phyloP scores from a whole-genome alignment of 2,888 invertebrate genomes.

The Calliscelio sp. region DNA sequence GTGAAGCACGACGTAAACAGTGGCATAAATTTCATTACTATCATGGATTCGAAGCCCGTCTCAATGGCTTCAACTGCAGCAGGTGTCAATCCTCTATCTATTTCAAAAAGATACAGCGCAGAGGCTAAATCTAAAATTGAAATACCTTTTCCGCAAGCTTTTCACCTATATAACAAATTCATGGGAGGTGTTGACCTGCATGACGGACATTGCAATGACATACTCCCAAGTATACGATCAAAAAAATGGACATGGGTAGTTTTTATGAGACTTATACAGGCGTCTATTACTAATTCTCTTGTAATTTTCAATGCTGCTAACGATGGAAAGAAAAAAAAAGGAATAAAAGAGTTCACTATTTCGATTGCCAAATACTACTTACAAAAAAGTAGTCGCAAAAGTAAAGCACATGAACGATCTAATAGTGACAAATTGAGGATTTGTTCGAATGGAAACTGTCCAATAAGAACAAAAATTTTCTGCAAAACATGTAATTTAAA shows the following conservation, averaged over 20 bases:
- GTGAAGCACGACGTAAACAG: conserved; percentile 71
- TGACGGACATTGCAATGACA: conserved; percentile 70
- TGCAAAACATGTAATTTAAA: too few species aligned
- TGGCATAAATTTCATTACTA: conserved; percentile 71
- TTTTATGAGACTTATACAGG: conserved; percentile 42
- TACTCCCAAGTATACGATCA: conserved; percentile 65
- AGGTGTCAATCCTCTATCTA: conserved; percentile 69
- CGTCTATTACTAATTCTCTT: conserved; percentile 25
- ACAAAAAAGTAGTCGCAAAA: too few species aligned
- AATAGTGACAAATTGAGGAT: too few species aligned
- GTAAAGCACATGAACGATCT: too few species aligned
- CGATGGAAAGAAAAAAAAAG: conserved; percentile 3
- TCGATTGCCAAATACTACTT: conserved; percentile 10
- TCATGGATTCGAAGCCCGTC: conserved; percentile 73
- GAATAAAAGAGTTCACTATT: conserved; percentile 7
- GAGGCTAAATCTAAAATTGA: conserved; percentile 56
- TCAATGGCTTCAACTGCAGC: conserved; percentile 72
- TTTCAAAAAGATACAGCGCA: conserved; percentile 56
- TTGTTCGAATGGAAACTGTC: too few species aligned
- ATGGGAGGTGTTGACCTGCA: conserved; percentile 71
- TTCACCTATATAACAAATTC: conserved; percentile 67
- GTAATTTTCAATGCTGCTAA: conserved; percentile 31
- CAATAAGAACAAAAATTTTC: too few species aligned
- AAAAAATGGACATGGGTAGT: conserved; percentile 73
- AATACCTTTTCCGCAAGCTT: conserved; percentile 64